Evolutionary conservation across 2,888 invertebrate species (phyloP).

Genomic region (Heliconius cydno): DNA sequence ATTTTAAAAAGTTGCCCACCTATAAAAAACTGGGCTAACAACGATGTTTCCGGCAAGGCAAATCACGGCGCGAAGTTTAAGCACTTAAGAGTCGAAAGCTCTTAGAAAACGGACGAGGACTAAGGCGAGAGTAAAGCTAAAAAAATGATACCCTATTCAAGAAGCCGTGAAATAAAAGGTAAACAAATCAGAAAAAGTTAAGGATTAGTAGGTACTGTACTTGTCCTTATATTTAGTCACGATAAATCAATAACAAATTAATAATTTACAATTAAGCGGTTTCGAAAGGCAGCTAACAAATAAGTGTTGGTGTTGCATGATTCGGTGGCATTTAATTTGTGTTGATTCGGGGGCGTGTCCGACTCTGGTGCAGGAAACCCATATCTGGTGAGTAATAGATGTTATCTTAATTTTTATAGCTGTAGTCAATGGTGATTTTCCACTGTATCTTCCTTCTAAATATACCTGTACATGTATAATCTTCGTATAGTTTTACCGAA

Average conservation of each 20-base stretch:
- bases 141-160: no score
- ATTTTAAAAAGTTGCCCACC: no score
- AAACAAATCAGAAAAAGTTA: no score
- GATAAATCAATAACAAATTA: conserved; percentile 43
- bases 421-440: conserved; percentile 2
- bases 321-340: conserved; percentile 35
- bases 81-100: no score
- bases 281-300: conserved; percentile 43
- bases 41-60: no score
- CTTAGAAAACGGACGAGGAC: no score
- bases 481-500: neutral
- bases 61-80: no score
- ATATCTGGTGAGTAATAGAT: conserved; percentile 37
- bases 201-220: neutral
- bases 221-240: conserved; percentile 39
- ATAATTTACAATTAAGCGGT: conserved; percentile 41
- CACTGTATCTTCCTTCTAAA: neutral
- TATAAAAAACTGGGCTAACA: no score
- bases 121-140: no score
- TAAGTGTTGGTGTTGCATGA: conserved; percentile 32
- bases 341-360: conserved; percentile 21
- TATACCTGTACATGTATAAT: no score
- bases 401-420: conserved; percentile 35
- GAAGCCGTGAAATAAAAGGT: no score
- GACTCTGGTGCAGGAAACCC: conserved; percentile 12